A percentile compares a stretch with the other conserved stretches of the same genome.
phyloP scores from a whole-genome alignment of 1,140 invertebrate genomes.

The Philotrypesis tridentata region DNA sequence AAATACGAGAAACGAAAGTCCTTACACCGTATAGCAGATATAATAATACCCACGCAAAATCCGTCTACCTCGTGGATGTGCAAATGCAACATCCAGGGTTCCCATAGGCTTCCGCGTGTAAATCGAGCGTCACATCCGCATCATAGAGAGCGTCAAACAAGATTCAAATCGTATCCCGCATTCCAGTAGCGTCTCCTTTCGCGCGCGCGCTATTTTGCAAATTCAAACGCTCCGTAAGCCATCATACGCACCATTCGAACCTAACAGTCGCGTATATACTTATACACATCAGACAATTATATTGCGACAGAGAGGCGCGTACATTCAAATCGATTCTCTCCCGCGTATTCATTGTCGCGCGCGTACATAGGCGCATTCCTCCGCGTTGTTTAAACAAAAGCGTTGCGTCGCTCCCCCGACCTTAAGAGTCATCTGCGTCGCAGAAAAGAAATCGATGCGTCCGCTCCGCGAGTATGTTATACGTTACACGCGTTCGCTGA shows the following conservation, averaged over 20 bases:
- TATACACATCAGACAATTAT: no score
- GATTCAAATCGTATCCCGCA: no score
- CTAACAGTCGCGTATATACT: no score
- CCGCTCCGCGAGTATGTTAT: not conserved
- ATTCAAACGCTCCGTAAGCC: slow-evolving; percentile 41
- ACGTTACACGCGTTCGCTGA: not conserved
- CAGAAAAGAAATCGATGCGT: slow-evolving; percentile 15
- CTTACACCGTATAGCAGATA: no score
- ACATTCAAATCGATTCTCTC: slow-evolving; percentile 43
- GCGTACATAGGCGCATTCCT: slow-evolving; percentile 59
- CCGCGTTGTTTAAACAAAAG: slow-evolving; percentile 55
- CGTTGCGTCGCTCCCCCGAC: slow-evolving; percentile 42
- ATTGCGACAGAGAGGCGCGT: not conserved
- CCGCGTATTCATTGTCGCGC: slow-evolving; percentile 47
- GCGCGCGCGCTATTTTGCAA: slow-evolving; percentile 3
- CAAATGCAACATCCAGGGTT: no score
- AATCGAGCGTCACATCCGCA: no score
- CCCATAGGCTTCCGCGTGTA: no score
- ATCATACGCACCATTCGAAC: no score
- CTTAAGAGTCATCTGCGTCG: slow-evolving; percentile 44
- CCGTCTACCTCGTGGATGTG: no score
- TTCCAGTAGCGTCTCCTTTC: not conserved
- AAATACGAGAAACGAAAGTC: no score
- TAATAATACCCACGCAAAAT: no score
- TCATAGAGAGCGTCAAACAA: no score